Conservation (phyloP, 1,140 invertebrate genomes). For the Cydia pomonella region DNA sequence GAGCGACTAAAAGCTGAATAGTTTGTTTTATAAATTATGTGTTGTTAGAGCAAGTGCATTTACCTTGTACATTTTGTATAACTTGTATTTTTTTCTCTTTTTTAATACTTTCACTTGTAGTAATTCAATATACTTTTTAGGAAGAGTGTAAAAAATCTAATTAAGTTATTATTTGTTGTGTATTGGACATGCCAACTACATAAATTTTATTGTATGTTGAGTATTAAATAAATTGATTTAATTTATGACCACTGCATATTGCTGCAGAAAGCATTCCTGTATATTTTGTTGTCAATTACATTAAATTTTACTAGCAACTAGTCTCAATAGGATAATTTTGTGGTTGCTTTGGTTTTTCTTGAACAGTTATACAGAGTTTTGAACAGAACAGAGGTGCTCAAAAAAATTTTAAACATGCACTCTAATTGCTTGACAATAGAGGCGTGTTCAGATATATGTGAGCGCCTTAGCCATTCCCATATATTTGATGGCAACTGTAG, state of each 20-base stretch:
- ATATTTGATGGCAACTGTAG: no score
- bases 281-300: background rate
- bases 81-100: background rate
- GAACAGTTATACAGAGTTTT: no score
- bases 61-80: background rate
- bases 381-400: no score
- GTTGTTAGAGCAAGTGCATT: background rate
- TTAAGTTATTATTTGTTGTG: no score
- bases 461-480: no score
- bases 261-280: background rate
- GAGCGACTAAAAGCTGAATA: slow-evolving; percentile 22
- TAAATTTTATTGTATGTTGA: background rate
- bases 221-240: background rate
- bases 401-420: no score
- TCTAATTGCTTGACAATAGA: no score
- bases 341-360: no score
- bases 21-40: background rate
- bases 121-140: background rate
- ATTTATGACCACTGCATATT: background rate
- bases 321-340: background rate
- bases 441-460: no score
- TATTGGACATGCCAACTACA: background rate
- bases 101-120: background rate
- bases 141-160: no score
- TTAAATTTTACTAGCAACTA: background rate